Evolutionary conservation across 2,797 vertebrate genomes (phyloP).

Genomic region (Odontamblyopus rebecca): DNA sequence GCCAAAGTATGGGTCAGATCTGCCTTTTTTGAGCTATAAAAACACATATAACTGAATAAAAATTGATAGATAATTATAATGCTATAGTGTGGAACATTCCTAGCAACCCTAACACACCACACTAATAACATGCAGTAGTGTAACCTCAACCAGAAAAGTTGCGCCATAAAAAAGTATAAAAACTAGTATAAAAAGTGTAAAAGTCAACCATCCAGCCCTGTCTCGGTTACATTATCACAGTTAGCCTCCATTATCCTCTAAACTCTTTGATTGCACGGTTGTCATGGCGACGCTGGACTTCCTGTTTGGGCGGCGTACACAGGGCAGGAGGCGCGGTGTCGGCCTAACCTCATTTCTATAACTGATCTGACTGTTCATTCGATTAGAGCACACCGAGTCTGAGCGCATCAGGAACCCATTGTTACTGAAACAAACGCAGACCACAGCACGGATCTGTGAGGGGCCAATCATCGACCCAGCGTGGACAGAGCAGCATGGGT

Average conservation of each 20-base stretch:
- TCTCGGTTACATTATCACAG: neutral
- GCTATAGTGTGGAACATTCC: too few relatives aligned
- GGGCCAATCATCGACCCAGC: neutral
- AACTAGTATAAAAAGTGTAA: too few relatives aligned
- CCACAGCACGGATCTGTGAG: constrained; percentile 48
- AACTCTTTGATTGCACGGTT: constrained; percentile 29
- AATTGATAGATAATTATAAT: too few relatives aligned
- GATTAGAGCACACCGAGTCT: constrained; percentile 71
- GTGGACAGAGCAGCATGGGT: neutral
- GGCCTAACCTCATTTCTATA: constrained; percentile 81
- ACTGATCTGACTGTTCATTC: constrained; percentile 85
- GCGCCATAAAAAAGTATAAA: too few relatives aligned
- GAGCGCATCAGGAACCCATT: constrained; percentile 60
- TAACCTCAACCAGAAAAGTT: too few relatives aligned
- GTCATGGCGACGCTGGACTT: constrained; percentile 31
- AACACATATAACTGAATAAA: too few relatives aligned
- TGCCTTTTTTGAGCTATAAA: too few relatives aligned
- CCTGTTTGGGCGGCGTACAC: constrained; percentile 35
- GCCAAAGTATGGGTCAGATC: too few relatives aligned
- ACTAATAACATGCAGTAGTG: too few relatives aligned
- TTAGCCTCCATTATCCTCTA: constrained; percentile 18
- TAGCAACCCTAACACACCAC: too few relatives aligned
- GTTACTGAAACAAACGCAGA: constrained; percentile 16
- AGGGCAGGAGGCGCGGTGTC: constrained; percentile 79
- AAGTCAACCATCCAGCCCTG: too few relatives aligned